A percentile compares a stretch with the other conserved stretches of the same genome.
These are phyloP conservation scores for Trematocara caparti DNA, from an alignment of 2,797 vertebrate genomes.

Conservation along the genomic window DNA sequence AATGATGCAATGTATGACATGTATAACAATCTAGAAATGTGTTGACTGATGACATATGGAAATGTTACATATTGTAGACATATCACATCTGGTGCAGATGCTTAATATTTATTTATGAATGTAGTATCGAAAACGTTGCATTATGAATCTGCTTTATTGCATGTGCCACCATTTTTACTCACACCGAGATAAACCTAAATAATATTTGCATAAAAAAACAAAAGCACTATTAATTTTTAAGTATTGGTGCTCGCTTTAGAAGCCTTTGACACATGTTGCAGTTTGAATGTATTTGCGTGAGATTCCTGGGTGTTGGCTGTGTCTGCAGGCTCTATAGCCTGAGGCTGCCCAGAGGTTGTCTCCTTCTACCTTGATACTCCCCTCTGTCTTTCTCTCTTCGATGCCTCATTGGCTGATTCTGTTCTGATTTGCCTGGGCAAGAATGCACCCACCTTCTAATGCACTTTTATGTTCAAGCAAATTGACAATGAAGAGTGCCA, in stretches of 20 bases:
- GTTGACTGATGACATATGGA: neutral
- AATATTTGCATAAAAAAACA: conserved; percentile 29
- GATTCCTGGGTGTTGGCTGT: conserved; percentile 31
- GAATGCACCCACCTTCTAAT: conserved; percentile 73
- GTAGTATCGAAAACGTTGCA: neutral
- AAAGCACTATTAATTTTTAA: conserved; percentile 3
- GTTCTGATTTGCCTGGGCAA: conserved; percentile 72
- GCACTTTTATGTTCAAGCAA: conserved; percentile 75
- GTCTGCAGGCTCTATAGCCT: conserved; percentile 18
- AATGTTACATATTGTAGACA: neutral
- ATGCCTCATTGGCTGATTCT: conserved; percentile 63
- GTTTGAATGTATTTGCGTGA: conserved; percentile 19
- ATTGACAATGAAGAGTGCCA: conserved; percentile 75
- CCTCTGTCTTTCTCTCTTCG: neutral
- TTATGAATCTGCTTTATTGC: neutral
- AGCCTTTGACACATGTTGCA: conserved; percentile 3
- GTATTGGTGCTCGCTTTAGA: conserved; percentile 8
- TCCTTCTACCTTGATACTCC: conserved; percentile 17
- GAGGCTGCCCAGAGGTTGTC: conserved; percentile 27
- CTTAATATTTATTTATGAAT: conserved; percentile 15
- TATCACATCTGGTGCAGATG: neutral
- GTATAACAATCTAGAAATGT: neutral
- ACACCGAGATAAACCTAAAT: neutral
- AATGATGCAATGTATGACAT: neutral
- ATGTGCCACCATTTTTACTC: neutral